phyloP scores from a whole-genome alignment of 2,888 invertebrate genomes.

The Brenthis ino region DNA sequence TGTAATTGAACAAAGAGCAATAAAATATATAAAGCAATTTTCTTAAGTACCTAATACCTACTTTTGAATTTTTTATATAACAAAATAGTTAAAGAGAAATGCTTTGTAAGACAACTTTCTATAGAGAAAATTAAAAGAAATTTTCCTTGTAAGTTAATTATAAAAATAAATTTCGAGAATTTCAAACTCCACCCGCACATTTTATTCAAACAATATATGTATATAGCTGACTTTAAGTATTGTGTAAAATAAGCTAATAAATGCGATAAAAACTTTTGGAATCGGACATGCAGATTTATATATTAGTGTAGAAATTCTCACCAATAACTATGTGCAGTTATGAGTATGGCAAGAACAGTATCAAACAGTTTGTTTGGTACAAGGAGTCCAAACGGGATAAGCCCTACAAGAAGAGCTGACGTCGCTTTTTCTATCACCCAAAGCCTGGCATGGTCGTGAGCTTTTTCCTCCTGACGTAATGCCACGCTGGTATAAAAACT shows the following conservation, averaged over 20 bases:
- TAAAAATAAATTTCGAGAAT: too few relatives aligned
- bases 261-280: too few relatives aligned
- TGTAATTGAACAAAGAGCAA: background rate
- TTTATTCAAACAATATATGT: background rate
- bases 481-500: slow-evolving; percentile 26
- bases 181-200: background rate
- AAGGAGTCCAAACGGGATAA: slow-evolving; percentile 35
- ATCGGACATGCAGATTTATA: background rate
- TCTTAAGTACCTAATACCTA: slow-evolving; percentile 1
- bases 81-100: too few relatives aligned
- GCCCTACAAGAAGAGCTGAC: slow-evolving; percentile 22
- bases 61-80: too few relatives aligned
- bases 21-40: background rate
- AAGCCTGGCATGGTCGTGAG: slow-evolving; percentile 35
- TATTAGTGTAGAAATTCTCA: slow-evolving; percentile 12
- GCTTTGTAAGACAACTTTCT: too few relatives aligned
- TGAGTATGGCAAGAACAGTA: slow-evolving; percentile 33
- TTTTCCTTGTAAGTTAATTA: too few relatives aligned
- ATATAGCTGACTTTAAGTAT: too few relatives aligned
- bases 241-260: too few relatives aligned
- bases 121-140: too few relatives aligned
- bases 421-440: slow-evolving; percentile 37
- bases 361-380: slow-evolving; percentile 34
- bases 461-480: slow-evolving; percentile 32
- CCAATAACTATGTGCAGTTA: slow-evolving; percentile 35